Percentiles rank a stretch among this genome's conserved stretches.
These are phyloP conservation scores for Temnothorax longispinosus DNA, from an alignment of 1,140 invertebrate species.

Conservation along the genomic window DNA sequence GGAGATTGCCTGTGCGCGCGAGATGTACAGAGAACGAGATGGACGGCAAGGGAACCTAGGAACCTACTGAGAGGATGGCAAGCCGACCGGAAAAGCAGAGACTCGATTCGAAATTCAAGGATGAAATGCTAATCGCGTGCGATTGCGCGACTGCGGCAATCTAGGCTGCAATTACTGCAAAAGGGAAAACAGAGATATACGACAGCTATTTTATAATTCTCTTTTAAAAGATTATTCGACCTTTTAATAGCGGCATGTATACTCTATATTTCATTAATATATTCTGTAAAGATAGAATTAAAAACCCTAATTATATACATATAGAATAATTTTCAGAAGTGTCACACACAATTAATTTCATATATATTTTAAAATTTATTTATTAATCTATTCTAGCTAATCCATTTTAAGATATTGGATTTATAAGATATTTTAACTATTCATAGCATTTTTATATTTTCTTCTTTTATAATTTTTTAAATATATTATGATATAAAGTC, in stretches of 20 bases:
- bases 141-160: constrained; percentile 3
- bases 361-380: too few species aligned
- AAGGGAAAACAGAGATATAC: neutral
- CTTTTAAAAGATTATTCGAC: neutral
- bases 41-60: constrained; percentile 17
- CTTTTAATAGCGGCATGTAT: neutral
- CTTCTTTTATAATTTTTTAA: too few species aligned
- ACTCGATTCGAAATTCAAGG: constrained; percentile 30
- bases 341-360: neutral
- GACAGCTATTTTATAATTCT: neutral
- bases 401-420: too few species aligned
- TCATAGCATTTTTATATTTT: too few species aligned
- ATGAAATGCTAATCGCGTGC: constrained; percentile 54
- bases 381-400: too few species aligned
- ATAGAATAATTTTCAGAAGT: neutral
- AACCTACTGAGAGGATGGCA: constrained; percentile 11
- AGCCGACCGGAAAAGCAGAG: constrained; percentile 42
- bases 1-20: constrained; percentile 29
- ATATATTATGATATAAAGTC: too few species aligned
- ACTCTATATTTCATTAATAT: neutral
- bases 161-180: neutral
- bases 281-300: neutral
- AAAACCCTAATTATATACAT: neutral
- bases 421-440: too few species aligned
- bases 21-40: constrained; percentile 9